phyloP scores from a whole-genome alignment of 2,888 invertebrate genomes.

The Aleiodes leptofemur region DNA sequence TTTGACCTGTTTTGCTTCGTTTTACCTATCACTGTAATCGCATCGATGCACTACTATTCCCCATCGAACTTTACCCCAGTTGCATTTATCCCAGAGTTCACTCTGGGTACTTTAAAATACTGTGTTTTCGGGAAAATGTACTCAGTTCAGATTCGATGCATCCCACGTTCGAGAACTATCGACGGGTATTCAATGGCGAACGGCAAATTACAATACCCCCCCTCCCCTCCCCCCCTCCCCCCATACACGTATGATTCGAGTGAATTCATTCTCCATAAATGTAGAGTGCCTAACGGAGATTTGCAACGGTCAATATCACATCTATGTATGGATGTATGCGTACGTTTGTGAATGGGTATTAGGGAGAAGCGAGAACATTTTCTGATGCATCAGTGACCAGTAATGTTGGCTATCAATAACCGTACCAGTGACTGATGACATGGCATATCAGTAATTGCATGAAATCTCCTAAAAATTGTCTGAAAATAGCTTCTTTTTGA shows the following conservation, averaged over 20 bases:
- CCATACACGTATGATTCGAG: slow-evolving; percentile 48
- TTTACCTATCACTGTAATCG: too few species aligned
- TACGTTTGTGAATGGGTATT: too few species aligned
- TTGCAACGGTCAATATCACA: slow-evolving; percentile 44
- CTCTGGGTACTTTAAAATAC: neutral
- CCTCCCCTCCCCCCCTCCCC: slow-evolving; percentile 31
- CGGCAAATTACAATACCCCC: slow-evolving; percentile 65
- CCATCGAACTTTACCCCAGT: neutral
- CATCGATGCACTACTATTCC: neutral
- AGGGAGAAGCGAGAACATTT: too few species aligned
- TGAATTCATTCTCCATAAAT: slow-evolving; percentile 19
- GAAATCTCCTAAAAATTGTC: too few species aligned
- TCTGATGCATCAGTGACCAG: too few species aligned
- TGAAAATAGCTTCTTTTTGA: too few species aligned
- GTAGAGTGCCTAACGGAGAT: slow-evolving; percentile 16
- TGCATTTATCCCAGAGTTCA: neutral
- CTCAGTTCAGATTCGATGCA: slow-evolving; percentile 64
- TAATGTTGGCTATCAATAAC: too few species aligned
- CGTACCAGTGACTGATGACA: too few species aligned
- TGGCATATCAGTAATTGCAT: too few species aligned
- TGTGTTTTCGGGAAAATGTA: neutral
- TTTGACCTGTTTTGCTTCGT: too few species aligned
- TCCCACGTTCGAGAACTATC: slow-evolving; percentile 70
- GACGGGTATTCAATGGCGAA: slow-evolving; percentile 68
- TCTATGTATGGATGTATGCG: neutral